phyloP scores from a whole-genome alignment of 2,888 invertebrate genomes.

The Urechis unicinctus region DNA sequence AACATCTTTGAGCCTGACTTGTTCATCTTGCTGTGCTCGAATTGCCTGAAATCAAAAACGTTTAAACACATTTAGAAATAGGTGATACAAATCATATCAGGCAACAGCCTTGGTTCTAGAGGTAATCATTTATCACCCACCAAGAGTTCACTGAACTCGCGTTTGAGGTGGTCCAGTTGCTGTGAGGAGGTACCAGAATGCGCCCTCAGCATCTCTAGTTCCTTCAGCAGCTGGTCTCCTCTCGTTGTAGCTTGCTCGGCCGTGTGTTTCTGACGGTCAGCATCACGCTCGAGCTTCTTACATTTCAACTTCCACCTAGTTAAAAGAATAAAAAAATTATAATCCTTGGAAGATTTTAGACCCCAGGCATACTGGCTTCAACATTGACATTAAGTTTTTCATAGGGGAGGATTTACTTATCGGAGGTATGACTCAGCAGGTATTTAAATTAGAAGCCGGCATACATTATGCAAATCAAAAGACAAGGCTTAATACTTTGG shows the following conservation, averaged over 20 bases:
- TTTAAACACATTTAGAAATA: too few relatives aligned
- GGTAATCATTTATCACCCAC: conserved; percentile 6
- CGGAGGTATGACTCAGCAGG: too few relatives aligned
- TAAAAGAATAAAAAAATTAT: too few relatives aligned
- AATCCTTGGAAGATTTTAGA: too few relatives aligned
- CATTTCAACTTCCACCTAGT: conserved; percentile 44
- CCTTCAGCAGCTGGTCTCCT: conserved; percentile 42
- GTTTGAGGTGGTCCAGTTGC: conserved; percentile 37
- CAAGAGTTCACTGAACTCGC: conserved; percentile 40
- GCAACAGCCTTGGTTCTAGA: background rate
- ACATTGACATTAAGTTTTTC: too few relatives aligned
- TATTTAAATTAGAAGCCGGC: too few relatives aligned
- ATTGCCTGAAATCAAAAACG: conserved; percentile 23
- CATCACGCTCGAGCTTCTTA: conserved; percentile 39
- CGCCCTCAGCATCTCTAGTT: conserved; percentile 33
- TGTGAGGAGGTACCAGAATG: conserved; percentile 30
- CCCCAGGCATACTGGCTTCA: too few relatives aligned
- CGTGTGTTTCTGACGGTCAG: conserved; percentile 38
- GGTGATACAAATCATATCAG: too few relatives aligned
- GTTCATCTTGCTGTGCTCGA: conserved; percentile 44
- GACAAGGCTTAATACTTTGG: too few relatives aligned
- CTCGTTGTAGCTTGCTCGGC: conserved; percentile 34
- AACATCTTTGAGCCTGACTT: conserved; percentile 40
- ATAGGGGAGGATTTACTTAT: too few relatives aligned
- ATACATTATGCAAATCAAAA: too few relatives aligned